Evolutionary conservation across 1,140 invertebrate genomes (phyloP), one percentile per base, ranked within the genome.

Genomic region (Pectinophora gossypiella): DNA sequence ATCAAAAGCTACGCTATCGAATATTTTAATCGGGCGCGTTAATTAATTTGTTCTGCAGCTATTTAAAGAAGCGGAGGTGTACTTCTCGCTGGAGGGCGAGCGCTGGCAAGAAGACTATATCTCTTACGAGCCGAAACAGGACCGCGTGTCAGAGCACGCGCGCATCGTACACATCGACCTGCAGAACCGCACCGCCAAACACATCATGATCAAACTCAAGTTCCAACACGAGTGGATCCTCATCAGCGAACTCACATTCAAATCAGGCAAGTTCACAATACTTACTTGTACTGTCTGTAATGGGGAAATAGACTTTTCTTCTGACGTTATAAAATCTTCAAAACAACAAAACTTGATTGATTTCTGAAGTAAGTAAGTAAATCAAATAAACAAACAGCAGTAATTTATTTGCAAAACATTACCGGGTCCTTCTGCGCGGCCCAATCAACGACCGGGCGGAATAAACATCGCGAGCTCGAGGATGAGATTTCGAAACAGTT

Each of bases 191-290:
- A 89, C 95, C 12, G 96, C 93, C 0, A 90, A 90, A 64, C 95
- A 92, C 69, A 90, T 97, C 38, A 94, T 94, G 76, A 61, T 97
- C 23, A 92, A 94, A 71, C 89, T 97, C 1, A 92, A 90, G 64
- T 96, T 96, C 72, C 92, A 93, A 32, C 89, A 94, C n/a, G 92
- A 93, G 68, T 97, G 96, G 96, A 92, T 98, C 47, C 89, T 98
- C 42, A 92, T 98, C 56, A 96, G 95, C 76, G 96, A 98, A 88
- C 90, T 97, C 51, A 91, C 91, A 3, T 95, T 95, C 63, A 91
- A 94, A 59, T 93, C 93, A n/a, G 88, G 93, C 94, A 88, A 90
- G 89, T 87, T 32, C 27, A 32, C n/a, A 2, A 32, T 32, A n/a
- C n/a, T n/a, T n/a, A n/a, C n/a, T n/a, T n/a, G n/a, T n/a, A n/a